Base-by-base conservation (phyloP, 2,797 vertebrate genomes). In the Channallabes apus region DNA sequence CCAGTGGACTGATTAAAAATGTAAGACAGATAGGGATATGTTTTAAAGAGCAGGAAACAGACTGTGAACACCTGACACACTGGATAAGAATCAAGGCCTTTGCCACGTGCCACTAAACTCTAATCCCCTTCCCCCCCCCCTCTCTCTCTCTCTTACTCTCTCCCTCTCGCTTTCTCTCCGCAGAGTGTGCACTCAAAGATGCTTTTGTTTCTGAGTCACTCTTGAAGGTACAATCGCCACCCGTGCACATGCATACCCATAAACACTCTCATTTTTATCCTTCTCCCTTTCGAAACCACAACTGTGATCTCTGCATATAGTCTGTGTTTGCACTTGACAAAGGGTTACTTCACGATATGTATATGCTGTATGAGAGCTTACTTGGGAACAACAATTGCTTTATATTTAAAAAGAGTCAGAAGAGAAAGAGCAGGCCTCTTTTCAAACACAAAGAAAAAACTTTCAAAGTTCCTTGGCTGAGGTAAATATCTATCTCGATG, bases 141-240 rank as follows among this genome's bases (percentile, higher is more conserved):
- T 88, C 32, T 38, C 65, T 83, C 79, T 88, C 32, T 94, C 93
- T 94, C 91, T 92, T 86, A 90, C 91, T 90, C 89, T 77, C 6
- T 80, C 64, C 51, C 4, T 73, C 46, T 56, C 46, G n/a, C 62
- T 29, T n/a, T 65, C n/a, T 41, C 62, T 73, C 77, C 14, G 92
- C 90, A 90, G 90, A 91, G 89, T n/a, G 86, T 82, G 12, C 89
- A 90, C 91, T 94, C 92, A 94, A 94, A 94, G 94, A 92, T 92
- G 91, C 93, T 93, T 95, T 94, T 94, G 93, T 94, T 94, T 94
- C 91, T 91, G 89, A 92, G 92, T 91, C 92, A 92, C 93, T 94
- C 77, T 93, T 90, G 92, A 92, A 93, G 89, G 90, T 90, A 92
- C 91, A 92, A 92, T 92, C 91, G 88, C 90, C 85, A 87, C 83